Evolutionary conservation across 2,797 vertebrate genomes (phyloP).

Genomic region (Leucoraja ocellata): DNA sequence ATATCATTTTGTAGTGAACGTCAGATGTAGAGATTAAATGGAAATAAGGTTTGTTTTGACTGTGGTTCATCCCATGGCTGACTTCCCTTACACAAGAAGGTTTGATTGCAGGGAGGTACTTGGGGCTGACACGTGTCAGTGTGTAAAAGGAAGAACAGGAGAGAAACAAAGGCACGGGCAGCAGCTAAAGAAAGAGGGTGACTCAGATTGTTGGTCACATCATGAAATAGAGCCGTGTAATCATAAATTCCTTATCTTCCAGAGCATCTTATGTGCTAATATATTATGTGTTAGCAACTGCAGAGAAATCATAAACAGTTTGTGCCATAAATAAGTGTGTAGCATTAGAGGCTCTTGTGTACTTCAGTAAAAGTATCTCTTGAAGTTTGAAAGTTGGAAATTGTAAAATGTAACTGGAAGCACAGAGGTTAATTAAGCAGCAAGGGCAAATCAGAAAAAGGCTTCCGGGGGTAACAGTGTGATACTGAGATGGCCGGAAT

Average conservation of each 20-base stretch:
- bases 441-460: background rate
- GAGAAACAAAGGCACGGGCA: background rate
- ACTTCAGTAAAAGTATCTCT: background rate
- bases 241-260: background rate
- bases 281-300: background rate
- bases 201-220: background rate
- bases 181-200: background rate
- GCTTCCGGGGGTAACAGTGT: conserved; percentile 41
- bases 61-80: background rate
- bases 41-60: background rate
- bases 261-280: background rate
- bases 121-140: background rate
- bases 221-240: background rate
- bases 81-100: background rate
- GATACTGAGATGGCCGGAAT: conserved; percentile 57
- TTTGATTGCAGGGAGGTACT: background rate
- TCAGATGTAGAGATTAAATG: background rate
- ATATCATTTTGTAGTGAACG: too few species aligned
- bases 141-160: background rate
- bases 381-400: background rate
- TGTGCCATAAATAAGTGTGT: background rate
- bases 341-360: background rate
- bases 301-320: background rate
- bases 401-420: background rate
- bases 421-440: background rate